phyloP scores from a whole-genome alignment of 2,113 vertebrate species.

The Pterocles orientalis region DNA sequence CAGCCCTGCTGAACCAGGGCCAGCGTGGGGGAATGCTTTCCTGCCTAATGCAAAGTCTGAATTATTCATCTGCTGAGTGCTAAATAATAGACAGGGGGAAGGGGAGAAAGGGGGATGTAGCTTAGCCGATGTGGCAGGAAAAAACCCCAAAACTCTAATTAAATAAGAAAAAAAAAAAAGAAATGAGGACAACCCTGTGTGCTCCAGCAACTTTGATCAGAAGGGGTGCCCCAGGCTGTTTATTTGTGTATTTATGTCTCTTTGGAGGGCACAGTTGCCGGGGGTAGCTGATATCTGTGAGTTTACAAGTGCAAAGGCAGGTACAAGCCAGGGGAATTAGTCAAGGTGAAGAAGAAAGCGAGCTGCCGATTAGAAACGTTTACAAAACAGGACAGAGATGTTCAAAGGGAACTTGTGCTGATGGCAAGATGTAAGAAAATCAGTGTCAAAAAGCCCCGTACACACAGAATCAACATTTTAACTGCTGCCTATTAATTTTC shows the following conservation, averaged over 20 bases:
- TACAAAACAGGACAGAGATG: not conserved
- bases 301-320: not conserved
- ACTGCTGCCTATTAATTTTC: not conserved
- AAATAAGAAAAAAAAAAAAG: not conserved
- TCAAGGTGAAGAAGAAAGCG: not conserved
- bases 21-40: accelerated
- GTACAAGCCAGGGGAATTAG: not conserved
- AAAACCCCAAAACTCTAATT: not conserved
- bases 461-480: not conserved
- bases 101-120: not conserved
- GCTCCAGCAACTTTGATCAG: not conserved
- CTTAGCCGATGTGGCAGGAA: not conserved
- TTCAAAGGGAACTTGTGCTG: not conserved
- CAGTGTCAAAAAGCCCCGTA: not conserved
- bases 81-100: not conserved
- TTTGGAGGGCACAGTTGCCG: not conserved
- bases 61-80: not conserved
- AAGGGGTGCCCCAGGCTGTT: not conserved
- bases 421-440: not conserved
- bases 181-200: not conserved
- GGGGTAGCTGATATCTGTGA: not conserved
- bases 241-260: not conserved
- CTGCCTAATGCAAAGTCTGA: not conserved
- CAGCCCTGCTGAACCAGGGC: not conserved
- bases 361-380: not conserved